Evolutionary conservation across 2,797 vertebrate genomes (phyloP).

Genomic region (Lemur catta): DNA sequence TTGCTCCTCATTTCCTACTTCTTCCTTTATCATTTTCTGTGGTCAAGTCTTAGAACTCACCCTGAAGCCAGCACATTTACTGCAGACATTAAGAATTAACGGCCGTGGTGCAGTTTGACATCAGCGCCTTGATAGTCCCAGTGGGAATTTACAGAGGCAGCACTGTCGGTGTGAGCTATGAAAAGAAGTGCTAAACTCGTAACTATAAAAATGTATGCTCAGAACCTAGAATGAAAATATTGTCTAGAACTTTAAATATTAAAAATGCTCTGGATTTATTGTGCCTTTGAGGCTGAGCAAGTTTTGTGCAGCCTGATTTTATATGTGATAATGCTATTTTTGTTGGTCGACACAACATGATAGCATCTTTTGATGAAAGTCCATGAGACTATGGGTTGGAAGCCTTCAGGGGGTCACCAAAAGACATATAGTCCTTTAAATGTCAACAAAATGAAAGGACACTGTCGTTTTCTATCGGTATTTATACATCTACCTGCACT

Average conservation of each 20-base stretch:
- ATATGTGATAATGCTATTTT: constrained; percentile 42
- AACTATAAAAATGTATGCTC: constrained; percentile 13
- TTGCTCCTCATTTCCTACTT: background rate
- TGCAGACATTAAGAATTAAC: constrained; percentile 36
- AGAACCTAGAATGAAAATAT: constrained; percentile 40
- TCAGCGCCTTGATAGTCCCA: background rate
- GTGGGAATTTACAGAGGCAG: background rate
- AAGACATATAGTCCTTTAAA: constrained; percentile 72
- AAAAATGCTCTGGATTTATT: constrained; percentile 56
- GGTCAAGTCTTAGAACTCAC: background rate
- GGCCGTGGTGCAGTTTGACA: background rate
- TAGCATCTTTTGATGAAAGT: constrained; percentile 63
- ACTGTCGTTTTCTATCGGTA: constrained; percentile 47
- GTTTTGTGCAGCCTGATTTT: constrained; percentile 57
- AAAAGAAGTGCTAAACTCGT: background rate
- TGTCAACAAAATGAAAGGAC: constrained; percentile 58
- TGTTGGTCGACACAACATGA: constrained; percentile 38
- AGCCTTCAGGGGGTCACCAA: constrained; percentile 50
- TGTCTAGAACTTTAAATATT: constrained; percentile 68
- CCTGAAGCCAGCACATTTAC: background rate
- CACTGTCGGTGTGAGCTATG: background rate
- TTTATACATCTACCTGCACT: constrained; percentile 34
- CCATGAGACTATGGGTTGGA: constrained; percentile 43
- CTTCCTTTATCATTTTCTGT: background rate
- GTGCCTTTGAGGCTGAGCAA: constrained; percentile 11